phyloP scores from a whole-genome alignment of 2,888 invertebrate species.

The Lochmaea capreae region DNA sequence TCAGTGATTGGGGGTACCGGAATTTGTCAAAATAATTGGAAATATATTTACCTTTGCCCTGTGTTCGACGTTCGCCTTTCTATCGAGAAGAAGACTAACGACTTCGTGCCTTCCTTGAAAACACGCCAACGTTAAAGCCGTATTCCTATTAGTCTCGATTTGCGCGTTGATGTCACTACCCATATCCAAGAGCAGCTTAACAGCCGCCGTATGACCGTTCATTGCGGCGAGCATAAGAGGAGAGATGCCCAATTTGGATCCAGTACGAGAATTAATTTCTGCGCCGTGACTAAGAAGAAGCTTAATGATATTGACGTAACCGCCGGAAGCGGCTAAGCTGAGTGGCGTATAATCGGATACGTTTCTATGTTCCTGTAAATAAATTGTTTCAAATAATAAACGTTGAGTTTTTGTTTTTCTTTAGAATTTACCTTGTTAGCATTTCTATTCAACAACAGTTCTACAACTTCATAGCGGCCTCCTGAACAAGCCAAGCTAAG shows the following conservation, averaged over 20 bases:
- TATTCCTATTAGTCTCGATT: slow-evolving; percentile 99
- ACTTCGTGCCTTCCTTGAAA: slow-evolving; percentile 99
- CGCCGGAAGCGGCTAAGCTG: slow-evolving; percentile 98
- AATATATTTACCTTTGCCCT: slow-evolving; percentile 72
- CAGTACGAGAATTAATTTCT: slow-evolving; percentile 97
- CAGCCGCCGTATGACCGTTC: slow-evolving; percentile 98
- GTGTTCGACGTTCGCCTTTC: slow-evolving; percentile 99
- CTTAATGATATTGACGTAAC: slow-evolving; percentile 98
- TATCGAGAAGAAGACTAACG: slow-evolving; percentile 93
- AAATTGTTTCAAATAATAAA: not conserved
- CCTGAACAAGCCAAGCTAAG: slow-evolving; percentile 97
- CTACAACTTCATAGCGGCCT: slow-evolving; percentile 96
- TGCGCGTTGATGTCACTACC: slow-evolving; percentile 99
- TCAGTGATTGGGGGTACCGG: no score
- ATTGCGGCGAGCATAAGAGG: slow-evolving; percentile 99
- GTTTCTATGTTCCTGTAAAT: slow-evolving; percentile 89
- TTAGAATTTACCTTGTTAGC: slow-evolving; percentile 86
- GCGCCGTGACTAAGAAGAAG: slow-evolving; percentile 93
- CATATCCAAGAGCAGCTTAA: slow-evolving; percentile 93
- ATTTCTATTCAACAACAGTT: slow-evolving; percentile 85
- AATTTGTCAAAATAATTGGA: no score
- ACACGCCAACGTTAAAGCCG: slow-evolving; percentile 97
- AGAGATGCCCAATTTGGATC: slow-evolving; percentile 97
- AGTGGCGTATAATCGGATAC: slow-evolving; percentile 99
- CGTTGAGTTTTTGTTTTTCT: not conserved